A percentile compares a stretch with the other conserved stretches of the same genome.
These are phyloP conservation scores for Nineta flava DNA, from an alignment of 2,888 invertebrate genomes.

Conservation along the genomic window DNA sequence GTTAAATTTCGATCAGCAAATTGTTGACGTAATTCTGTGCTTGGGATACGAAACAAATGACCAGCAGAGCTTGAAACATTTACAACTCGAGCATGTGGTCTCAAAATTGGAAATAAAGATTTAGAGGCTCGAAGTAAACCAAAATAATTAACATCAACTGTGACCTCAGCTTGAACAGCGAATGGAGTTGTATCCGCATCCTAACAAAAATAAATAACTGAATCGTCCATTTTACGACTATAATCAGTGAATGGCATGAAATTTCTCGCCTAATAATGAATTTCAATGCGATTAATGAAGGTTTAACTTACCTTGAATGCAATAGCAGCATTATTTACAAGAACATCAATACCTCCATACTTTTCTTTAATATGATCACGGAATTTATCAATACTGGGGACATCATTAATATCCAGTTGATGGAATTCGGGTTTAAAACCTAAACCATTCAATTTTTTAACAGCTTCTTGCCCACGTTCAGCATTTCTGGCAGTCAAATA, in stretches of 20 bases:
- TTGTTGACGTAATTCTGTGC: conserved; percentile 34
- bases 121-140: conserved; percentile 45
- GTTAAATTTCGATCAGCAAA: conserved; percentile 38
- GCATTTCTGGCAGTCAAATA: conserved; percentile 51
- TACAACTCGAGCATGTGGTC: conserved; percentile 53
- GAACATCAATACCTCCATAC: conserved; percentile 51
- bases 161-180: conserved; percentile 50
- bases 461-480: conserved; percentile 38
- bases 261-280: not conserved
- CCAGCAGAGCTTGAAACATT: conserved; percentile 59
- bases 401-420: conserved; percentile 50
- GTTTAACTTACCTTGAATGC: conserved; percentile 36
- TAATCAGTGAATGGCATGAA: not conserved
- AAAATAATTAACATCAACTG: conserved; percentile 54
- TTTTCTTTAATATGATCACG: conserved; percentile 38
- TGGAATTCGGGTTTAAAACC: conserved; percentile 42
- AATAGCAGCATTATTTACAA: conserved; percentile 64
- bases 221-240: not conserved
- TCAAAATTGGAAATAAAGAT: conserved; percentile 52
- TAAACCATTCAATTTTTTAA: conserved; percentile 36
- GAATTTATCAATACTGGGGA: conserved; percentile 39
- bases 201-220: conserved; percentile 59
- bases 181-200: conserved; percentile 39
- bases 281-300: too few relatives aligned
- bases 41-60: conserved; percentile 41